Percentiles rank a stretch among this genome's conserved stretches.
Conservation (phyloP, 1,140 invertebrate species). For the Microplitis demolitor region DNA sequence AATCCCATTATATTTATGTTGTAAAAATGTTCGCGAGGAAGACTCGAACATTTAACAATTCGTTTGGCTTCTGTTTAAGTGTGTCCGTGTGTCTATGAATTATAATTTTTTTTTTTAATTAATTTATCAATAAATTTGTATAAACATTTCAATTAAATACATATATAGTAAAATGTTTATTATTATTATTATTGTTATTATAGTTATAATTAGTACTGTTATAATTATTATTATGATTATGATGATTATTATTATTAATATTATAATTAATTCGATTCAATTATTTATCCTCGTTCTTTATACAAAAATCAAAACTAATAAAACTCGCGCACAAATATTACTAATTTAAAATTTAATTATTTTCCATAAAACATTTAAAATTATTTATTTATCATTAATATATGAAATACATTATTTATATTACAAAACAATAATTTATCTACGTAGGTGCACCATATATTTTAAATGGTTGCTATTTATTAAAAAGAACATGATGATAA, state of each 20-base stretch:
- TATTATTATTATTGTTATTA: not conserved
- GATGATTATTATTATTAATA: not conserved
- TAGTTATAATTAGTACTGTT: no score
- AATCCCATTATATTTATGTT: slow-evolving; percentile 9
- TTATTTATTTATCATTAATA: slow-evolving; percentile 11
- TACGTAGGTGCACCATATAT: not conserved
- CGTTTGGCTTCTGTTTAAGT: slow-evolving; percentile 48
- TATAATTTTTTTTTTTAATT: slow-evolving; percentile 19
- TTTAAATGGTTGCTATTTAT: not conserved
- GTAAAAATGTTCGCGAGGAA: slow-evolving; percentile 38
- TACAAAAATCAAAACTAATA: slow-evolving; percentile 41
- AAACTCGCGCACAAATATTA: slow-evolving; percentile 20
- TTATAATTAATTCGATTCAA: not conserved
- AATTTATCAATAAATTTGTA: slow-evolving; percentile 33
- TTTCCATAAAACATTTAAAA: slow-evolving; percentile 28
- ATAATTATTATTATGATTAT: no score
- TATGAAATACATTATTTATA: slow-evolving; percentile 18
- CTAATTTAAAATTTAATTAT: slow-evolving; percentile 11
- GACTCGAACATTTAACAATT: slow-evolving; percentile 57
- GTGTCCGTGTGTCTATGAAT: not conserved
- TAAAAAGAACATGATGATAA: not conserved
- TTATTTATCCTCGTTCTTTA: slow-evolving; percentile 40
- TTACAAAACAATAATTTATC: slow-evolving; percentile 24
- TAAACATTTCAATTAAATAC: slow-evolving; percentile 55
- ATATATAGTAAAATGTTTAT: slow-evolving; percentile 22